phyloP scores from a whole-genome alignment of 2,797 vertebrate genomes.

The Crax fasciolata region DNA sequence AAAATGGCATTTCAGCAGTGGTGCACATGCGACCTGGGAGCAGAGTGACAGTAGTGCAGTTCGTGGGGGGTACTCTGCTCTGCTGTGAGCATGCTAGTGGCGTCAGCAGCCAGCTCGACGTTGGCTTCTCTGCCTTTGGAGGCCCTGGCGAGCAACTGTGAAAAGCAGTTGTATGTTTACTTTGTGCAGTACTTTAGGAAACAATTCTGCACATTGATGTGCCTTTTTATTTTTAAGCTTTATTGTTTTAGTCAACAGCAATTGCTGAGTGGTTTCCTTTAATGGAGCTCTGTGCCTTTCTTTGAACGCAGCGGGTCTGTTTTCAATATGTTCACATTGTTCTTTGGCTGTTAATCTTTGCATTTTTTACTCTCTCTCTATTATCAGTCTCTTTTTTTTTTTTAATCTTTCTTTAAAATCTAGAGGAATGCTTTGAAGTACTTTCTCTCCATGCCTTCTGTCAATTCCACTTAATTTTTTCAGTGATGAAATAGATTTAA shows the following conservation, averaged over 20 bases:
- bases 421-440: constrained; percentile 52
- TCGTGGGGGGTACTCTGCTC: neutral
- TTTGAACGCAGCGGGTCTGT: constrained; percentile 2
- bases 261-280: neutral
- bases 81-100: neutral
- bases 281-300: neutral
- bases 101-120: neutral
- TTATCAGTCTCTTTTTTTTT: constrained; percentile 7
- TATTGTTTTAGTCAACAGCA: neutral
- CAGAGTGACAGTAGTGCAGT: neutral
- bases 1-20: neutral
- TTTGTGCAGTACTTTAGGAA: neutral
- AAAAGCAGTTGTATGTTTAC: neutral
- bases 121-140: neutral
- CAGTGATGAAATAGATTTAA: constrained; percentile 3
- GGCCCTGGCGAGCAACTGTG: neutral
- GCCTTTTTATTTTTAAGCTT: neutral
- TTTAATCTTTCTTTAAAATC: constrained; percentile 34
- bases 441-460: constrained; percentile 27
- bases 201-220: neutral
- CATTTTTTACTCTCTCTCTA: neutral
- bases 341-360: constrained; percentile 8
- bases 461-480: constrained; percentile 37
- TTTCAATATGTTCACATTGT: constrained; percentile 42
- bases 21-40: neutral